Conservation (phyloP, 2,888 invertebrate species). For the Globia sparganii region DNA sequence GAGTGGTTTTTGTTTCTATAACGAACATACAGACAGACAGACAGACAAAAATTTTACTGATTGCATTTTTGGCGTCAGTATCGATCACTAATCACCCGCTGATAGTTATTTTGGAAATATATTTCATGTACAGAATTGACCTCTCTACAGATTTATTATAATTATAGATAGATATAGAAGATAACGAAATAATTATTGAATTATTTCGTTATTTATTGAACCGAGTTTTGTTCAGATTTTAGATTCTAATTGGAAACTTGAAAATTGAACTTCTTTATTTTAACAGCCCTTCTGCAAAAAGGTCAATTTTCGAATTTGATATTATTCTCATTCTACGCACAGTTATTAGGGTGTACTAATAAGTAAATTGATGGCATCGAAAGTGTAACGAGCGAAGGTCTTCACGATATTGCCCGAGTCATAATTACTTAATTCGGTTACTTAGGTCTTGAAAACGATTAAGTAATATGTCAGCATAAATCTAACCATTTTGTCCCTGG, state of each 20-base stretch:
- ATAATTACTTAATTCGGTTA: not conserved
- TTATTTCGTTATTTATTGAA: no score
- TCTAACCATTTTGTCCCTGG: conserved; percentile 15
- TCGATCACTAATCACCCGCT: no score
- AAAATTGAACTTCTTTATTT: conserved; percentile 31
- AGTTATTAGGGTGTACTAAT: conserved; percentile 1
- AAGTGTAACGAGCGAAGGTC: not conserved
- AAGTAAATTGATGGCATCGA: not conserved
- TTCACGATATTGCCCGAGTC: not conserved
- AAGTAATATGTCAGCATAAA: conserved; percentile 18
- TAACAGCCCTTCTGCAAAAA: conserved; percentile 17
- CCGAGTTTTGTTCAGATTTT: conserved; percentile 33
- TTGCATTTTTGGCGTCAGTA: no score
- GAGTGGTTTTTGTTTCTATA: no score
- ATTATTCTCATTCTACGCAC: conserved; percentile 9
- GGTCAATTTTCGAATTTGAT: conserved; percentile 12
- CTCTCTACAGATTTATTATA: no score
- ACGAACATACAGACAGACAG: no score
- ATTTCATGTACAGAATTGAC: no score
- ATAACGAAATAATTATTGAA: conserved; percentile 44
- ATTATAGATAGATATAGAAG: no score
- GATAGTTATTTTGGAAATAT: no score
- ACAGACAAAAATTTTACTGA: no score
- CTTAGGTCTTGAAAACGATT: not conserved
- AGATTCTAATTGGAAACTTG: conserved; percentile 35